These are phyloP conservation scores for Drosophila neocordata DNA, from an alignment of 1,140 invertebrate species.

Conservation along the genomic window DNA sequence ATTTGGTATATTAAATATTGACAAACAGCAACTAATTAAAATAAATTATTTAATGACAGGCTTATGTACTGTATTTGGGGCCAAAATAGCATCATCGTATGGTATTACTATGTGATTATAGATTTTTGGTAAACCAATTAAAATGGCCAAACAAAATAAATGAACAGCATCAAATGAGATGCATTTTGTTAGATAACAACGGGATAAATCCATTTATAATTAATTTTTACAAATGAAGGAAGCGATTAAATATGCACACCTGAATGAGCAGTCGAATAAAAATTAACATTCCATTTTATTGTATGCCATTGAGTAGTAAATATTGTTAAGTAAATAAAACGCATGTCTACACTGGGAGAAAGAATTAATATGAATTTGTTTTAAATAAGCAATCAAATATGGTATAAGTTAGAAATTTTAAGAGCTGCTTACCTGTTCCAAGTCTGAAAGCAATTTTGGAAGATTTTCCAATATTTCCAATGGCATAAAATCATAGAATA, in stretches of 20 bases:
- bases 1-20: slow-evolving; percentile 21
- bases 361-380: too few relatives aligned
- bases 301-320: not conserved
- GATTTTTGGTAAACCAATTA: slow-evolving; percentile 37
- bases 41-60: slow-evolving; percentile 50
- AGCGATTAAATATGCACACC: slow-evolving; percentile 53
- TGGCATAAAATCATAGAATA: too few relatives aligned
- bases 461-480: too few relatives aligned
- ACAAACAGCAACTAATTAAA: slow-evolving; percentile 53
- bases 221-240: slow-evolving; percentile 58
- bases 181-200: slow-evolving; percentile 30
- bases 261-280: slow-evolving; percentile 16
- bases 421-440: too few relatives aligned
- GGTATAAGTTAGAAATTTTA: too few relatives aligned
- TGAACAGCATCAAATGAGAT: slow-evolving; percentile 1
- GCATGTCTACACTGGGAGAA: not conserved
- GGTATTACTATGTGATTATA: not conserved
- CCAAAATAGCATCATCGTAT: slow-evolving; percentile 17
- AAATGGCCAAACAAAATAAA: slow-evolving; percentile 24
- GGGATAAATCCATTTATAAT: slow-evolving; percentile 60
- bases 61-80: not conserved
- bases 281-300: slow-evolving; percentile 1
- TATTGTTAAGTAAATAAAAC: not conserved
- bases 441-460: too few relatives aligned
- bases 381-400: too few relatives aligned